These are phyloP conservation scores for Stictonetta naevosa DNA, from an alignment of 2,113 vertebrate species.

Conservation along the genomic window DNA sequence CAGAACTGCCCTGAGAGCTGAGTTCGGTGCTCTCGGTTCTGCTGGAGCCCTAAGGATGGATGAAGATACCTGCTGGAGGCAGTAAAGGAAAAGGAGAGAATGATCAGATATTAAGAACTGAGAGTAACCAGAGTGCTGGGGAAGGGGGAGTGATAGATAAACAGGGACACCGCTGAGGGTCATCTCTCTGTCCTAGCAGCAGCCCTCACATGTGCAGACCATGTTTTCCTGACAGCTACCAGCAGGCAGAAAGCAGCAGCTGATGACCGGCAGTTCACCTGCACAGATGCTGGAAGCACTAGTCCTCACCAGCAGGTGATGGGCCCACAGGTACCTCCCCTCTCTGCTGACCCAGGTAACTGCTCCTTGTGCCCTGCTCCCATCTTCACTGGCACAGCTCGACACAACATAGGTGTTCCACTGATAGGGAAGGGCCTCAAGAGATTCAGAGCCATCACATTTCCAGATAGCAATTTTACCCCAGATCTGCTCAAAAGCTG, in stretches of 20 bases:
- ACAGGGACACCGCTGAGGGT: background rate
- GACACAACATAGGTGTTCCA: background rate
- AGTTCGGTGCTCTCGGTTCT: background rate
- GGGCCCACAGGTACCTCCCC: too few species aligned
- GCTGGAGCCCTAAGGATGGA: background rate
- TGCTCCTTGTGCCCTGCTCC: accelerated
- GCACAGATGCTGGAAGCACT: accelerated
- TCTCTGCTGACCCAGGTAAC: accelerated
- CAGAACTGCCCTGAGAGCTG: background rate
- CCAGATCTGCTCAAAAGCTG: background rate
- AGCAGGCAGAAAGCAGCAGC: background rate
- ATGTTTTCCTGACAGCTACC: background rate
- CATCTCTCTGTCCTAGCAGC: background rate
- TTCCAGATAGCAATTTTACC: background rate
- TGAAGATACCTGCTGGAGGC: background rate
- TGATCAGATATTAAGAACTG: background rate
- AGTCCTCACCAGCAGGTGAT: background rate
- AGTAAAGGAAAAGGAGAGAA: background rate
- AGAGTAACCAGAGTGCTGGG: background rate
- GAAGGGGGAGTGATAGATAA: background rate
- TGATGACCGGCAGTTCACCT: background rate
- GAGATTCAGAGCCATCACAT: background rate
- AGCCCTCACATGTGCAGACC: background rate
- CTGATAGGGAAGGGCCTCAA: background rate
- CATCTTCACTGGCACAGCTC: accelerated